phyloP scores from a whole-genome alignment of 2,797 vertebrate genomes.

The Peromyscus eremicus region DNA sequence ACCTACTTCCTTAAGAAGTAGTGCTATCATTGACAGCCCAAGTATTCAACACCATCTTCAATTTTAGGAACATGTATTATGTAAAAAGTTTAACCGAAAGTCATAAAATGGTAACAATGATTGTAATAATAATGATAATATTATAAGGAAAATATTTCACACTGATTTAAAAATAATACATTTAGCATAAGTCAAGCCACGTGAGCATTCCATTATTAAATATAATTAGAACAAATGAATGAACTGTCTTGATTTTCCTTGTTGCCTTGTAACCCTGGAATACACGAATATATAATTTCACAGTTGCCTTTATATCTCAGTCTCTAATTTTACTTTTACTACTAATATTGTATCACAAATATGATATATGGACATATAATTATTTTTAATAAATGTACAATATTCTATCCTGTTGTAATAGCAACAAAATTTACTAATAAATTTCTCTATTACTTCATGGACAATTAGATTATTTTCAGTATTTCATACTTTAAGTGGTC shows the following conservation, averaged over 20 bases:
- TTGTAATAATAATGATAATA: neutral
- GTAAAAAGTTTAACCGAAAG: neutral
- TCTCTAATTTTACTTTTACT: conserved; percentile 34
- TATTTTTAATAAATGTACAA: conserved; percentile 49
- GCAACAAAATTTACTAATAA: neutral
- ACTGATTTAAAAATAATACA: neutral
- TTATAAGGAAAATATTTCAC: neutral
- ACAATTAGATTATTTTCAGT: neutral
- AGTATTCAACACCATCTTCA: neutral
- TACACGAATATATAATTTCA: conserved; percentile 23
- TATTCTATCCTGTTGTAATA: neutral
- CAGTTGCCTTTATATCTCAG: neutral
- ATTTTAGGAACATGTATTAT: neutral
- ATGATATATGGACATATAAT: conserved; percentile 21
- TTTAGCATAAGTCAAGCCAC: neutral
- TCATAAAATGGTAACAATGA: neutral
- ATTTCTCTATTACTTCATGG: neutral
- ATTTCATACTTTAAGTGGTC: conserved; percentile 11
- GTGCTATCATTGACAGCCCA: neutral
- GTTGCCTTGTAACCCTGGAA: conserved; percentile 19
- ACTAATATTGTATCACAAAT: conserved; percentile 58
- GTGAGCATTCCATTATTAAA: neutral
- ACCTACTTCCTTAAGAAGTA: neutral
- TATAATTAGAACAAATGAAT: conserved; percentile 49
- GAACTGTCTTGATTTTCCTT: conserved; percentile 37